phyloP scores from a whole-genome alignment of 2,888 invertebrate genomes.

The Andrena haemorrhoa region DNA sequence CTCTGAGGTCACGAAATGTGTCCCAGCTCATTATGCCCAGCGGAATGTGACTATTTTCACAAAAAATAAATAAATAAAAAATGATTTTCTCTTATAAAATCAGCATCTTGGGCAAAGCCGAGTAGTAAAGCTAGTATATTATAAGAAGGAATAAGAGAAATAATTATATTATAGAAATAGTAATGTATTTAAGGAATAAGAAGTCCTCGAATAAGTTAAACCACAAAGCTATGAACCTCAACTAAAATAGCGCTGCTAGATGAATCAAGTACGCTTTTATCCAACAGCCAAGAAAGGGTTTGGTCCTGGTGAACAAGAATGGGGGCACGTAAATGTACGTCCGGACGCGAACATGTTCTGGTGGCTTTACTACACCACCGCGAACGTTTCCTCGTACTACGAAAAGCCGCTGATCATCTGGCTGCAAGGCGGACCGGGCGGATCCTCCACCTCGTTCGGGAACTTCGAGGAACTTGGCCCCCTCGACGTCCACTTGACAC shows the following conservation, averaged over 20 bases:
- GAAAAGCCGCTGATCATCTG: conserved; percentile 93
- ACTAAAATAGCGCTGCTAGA: neutral
- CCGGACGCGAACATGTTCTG: conserved; percentile 93
- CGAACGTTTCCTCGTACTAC: conserved; percentile 85
- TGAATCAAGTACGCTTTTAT: neutral
- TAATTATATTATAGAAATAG: too few species aligned
- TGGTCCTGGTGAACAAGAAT: conserved; percentile 89
- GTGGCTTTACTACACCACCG: conserved; percentile 93
- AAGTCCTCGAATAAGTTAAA: too few species aligned
- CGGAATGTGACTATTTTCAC: too few species aligned
- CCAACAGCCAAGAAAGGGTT: conserved; percentile 82
- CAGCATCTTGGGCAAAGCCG: too few species aligned
- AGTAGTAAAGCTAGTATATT: too few species aligned
- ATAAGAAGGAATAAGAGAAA: too few species aligned
- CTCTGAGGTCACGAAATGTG: too few species aligned
- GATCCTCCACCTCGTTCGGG: conserved; percentile 93
- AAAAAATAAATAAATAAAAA: too few species aligned
- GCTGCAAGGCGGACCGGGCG: conserved; percentile 95
- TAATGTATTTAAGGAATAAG: too few species aligned
- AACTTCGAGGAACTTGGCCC: conserved; percentile 95
- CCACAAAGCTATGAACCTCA: too few species aligned
- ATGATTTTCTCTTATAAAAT: too few species aligned
- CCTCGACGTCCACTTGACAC: conserved; percentile 88
- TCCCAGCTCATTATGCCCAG: too few species aligned
- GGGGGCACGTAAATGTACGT: conserved; percentile 91